Conservation (phyloP, 1,140 invertebrate genomes). For the Akabosia matsudoensis region DNA sequence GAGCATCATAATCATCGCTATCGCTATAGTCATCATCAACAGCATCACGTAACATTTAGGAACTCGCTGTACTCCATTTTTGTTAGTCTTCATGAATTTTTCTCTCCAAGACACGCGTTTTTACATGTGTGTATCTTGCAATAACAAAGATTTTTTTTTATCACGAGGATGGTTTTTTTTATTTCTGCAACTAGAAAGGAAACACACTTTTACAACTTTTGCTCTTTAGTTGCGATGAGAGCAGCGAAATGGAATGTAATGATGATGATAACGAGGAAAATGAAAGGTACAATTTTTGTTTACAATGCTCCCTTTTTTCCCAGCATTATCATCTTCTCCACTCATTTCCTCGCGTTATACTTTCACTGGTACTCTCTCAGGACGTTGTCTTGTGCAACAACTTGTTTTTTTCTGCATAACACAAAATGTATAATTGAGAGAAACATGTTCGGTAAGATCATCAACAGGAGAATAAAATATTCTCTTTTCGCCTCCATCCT, state of each 20-base stretch:
- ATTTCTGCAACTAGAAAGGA: too few relatives aligned
- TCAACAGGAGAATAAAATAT: neutral
- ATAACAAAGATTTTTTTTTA: too few relatives aligned
- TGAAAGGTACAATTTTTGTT: neutral
- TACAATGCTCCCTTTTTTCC: neutral
- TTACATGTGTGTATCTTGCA: too few relatives aligned
- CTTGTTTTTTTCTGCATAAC: neutral
- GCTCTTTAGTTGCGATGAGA: neutral
- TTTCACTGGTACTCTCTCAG: neutral
- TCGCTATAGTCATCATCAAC: too few relatives aligned
- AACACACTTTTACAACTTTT: too few relatives aligned
- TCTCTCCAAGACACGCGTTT: neutral
- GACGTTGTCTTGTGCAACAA: neutral
- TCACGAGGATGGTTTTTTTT: too few relatives aligned
- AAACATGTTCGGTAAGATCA: neutral
- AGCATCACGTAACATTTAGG: neutral
- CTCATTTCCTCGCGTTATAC: neutral
- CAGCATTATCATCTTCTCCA: neutral
- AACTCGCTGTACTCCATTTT: neutral
- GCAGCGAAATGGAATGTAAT: neutral
- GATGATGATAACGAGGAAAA: conserved; percentile 8
- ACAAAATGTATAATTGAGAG: neutral
- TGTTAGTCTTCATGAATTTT: neutral
- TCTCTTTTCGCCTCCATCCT: neutral
- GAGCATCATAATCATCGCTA: neutral